Conservation (phyloP, 2,113 vertebrate genomes). For the Tenrec ecaudatus region DNA sequence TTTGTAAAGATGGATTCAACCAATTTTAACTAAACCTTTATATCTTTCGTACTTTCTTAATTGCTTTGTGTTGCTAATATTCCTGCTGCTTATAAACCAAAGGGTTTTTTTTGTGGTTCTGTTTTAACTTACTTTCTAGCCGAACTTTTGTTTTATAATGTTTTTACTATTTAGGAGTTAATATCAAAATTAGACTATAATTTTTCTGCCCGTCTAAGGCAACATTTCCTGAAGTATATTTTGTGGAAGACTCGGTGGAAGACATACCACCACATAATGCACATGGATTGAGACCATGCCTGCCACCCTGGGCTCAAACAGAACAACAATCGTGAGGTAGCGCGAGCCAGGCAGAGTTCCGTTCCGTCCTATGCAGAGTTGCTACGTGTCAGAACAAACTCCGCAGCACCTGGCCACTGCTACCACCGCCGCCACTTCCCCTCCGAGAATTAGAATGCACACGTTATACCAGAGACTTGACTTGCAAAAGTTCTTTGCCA, state of each 20-base stretch:
- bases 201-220: constrained; percentile 36
- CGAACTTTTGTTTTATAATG: neutral
- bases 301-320: too few species aligned
- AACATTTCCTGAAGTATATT: constrained; percentile 43
- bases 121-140: constrained; percentile 37
- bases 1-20: constrained; percentile 60
- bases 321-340: too few species aligned
- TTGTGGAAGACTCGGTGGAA: constrained; percentile 10
- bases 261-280: neutral
- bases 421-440: neutral
- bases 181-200: constrained; percentile 55
- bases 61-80: constrained; percentile 66
- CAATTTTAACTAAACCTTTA: constrained; percentile 53
- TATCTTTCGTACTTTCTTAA: constrained; percentile 66
- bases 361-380: too few species aligned
- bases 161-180: neutral
- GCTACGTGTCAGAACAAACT: too few species aligned
- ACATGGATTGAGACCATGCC: too few species aligned
- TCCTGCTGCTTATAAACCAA: constrained; percentile 46
- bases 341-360: too few species aligned
- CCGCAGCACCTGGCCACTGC: neutral
- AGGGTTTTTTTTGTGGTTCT: constrained; percentile 20
- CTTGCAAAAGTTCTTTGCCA: constrained; percentile 35
- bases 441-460: neutral
- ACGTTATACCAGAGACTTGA: neutral